phyloP scores from a whole-genome alignment of 2,888 invertebrate genomes.

The Drosophila kanekoi region DNA sequence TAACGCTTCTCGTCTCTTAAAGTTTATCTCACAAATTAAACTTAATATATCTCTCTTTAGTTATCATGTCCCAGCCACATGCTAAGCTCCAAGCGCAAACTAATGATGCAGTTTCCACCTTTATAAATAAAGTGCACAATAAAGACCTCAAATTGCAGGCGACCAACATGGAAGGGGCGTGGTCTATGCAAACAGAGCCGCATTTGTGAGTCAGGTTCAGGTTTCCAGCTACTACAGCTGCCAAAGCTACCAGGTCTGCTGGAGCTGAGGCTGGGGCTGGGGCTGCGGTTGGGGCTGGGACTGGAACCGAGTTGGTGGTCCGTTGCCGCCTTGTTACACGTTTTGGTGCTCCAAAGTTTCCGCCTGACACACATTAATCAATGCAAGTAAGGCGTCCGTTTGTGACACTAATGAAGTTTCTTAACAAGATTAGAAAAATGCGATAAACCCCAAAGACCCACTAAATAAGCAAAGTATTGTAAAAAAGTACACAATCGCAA shows the following conservation, averaged over 20 bases:
- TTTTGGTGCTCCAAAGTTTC: slow-evolving; percentile 42
- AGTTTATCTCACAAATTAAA: slow-evolving; percentile 27
- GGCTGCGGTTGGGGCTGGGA: background rate
- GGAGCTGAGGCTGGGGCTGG: background rate
- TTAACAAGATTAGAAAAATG: slow-evolving; percentile 65
- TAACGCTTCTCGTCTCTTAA: slow-evolving; percentile 1
- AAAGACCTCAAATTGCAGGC: slow-evolving; percentile 74
- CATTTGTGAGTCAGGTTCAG: slow-evolving; percentile 53
- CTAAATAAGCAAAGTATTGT: slow-evolving; percentile 29
- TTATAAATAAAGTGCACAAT: slow-evolving; percentile 64
- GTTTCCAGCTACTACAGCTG: slow-evolving; percentile 26
- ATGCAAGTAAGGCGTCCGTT: slow-evolving; percentile 49
- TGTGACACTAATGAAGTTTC: slow-evolving; percentile 78
- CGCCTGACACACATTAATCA: slow-evolving; percentile 75
- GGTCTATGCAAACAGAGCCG: slow-evolving; percentile 60
- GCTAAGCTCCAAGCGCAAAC: slow-evolving; percentile 34
- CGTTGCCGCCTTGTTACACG: slow-evolving; percentile 50
- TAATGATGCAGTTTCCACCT: slow-evolving; percentile 66
- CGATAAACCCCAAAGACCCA: slow-evolving; percentile 44
- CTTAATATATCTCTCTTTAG: slow-evolving; percentile 14
- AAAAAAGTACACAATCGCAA: slow-evolving; percentile 13
- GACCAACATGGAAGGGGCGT: slow-evolving; percentile 72
- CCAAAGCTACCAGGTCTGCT: background rate
- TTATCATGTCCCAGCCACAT: slow-evolving; percentile 20
- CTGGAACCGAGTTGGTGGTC: slow-evolving; percentile 40